A percentile compares a stretch with the other conserved stretches of the same genome.
Conservation (phyloP, 2,113 vertebrate species). For the Eulemur rufifrons region DNA sequence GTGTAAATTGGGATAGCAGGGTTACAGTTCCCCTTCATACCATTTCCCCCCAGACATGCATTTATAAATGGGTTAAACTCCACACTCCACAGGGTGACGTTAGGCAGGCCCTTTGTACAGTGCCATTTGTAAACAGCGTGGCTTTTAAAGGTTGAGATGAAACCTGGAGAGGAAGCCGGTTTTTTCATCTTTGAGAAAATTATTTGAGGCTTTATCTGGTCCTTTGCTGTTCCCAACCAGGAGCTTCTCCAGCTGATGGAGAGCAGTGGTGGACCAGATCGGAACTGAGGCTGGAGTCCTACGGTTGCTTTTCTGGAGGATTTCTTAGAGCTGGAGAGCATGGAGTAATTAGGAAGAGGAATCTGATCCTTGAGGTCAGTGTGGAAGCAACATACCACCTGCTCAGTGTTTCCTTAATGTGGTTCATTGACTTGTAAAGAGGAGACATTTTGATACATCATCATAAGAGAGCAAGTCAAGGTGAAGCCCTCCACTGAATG, state of each 20-base stretch:
- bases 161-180: neutral
- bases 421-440: conserved; percentile 39
- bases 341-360: neutral
- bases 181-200: conserved; percentile 22
- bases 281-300: neutral
- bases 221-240: neutral
- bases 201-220: neutral
- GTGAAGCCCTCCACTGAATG: conserved; percentile 14
- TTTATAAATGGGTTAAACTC: neutral
- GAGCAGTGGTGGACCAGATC: neutral
- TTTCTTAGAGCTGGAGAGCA: neutral
- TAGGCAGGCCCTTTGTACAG: neutral
- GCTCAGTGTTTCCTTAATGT: neutral
- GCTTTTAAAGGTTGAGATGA: neutral
- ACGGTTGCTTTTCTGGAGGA: neutral
- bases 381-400: neutral
- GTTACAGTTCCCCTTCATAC: neutral
- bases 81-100: neutral
- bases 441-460: conserved; percentile 44
- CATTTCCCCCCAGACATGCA: neutral
- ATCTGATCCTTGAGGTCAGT: neutral
- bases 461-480: conserved; percentile 38
- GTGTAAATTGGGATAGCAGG: neutral
- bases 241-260: neutral
- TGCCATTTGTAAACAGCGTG: neutral